Evolutionary conservation across 2,797 vertebrate species (phyloP).

Genomic region (Cryptoblepharus egeriae): DNA sequence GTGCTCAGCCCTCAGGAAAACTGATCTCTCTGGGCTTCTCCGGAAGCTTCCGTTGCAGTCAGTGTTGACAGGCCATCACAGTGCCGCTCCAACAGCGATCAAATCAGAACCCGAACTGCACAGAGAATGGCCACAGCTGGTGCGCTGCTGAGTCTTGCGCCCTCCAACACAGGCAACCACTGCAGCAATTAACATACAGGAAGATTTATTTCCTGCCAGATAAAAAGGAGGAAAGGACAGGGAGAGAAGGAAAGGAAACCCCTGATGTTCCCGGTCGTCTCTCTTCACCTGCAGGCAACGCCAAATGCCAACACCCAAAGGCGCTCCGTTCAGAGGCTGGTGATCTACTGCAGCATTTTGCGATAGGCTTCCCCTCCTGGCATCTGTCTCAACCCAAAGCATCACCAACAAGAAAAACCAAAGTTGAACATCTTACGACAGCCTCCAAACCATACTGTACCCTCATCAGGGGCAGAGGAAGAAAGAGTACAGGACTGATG

Average conservation of each 20-base stretch:
- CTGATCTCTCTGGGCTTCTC: not conserved
- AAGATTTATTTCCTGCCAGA: not conserved
- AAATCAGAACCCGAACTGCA: not conserved
- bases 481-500: not conserved
- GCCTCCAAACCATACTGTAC: too few species aligned
- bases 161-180: not conserved
- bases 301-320: too few species aligned
- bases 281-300: too few species aligned
- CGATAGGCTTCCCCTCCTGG: too few species aligned
- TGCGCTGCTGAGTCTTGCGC: conserved; percentile 1
- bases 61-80: not conserved
- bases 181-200: conserved; percentile 1
- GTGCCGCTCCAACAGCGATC: not conserved
- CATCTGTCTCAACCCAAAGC: not conserved
- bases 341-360: too few species aligned
- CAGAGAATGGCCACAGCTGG: not conserved
- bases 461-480: not conserved
- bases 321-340: too few species aligned
- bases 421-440: too few species aligned
- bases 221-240: not conserved
- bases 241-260: accelerated
- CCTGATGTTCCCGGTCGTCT: too few species aligned
- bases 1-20: too few species aligned
- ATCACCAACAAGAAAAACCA: not conserved
- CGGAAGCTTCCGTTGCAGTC: too few species aligned